A percentile compares a stretch with the other conserved stretches of the same genome.
Evolutionary conservation across 2,888 invertebrate genomes (phyloP).

Genomic region (Perithous albicinctus): DNA sequence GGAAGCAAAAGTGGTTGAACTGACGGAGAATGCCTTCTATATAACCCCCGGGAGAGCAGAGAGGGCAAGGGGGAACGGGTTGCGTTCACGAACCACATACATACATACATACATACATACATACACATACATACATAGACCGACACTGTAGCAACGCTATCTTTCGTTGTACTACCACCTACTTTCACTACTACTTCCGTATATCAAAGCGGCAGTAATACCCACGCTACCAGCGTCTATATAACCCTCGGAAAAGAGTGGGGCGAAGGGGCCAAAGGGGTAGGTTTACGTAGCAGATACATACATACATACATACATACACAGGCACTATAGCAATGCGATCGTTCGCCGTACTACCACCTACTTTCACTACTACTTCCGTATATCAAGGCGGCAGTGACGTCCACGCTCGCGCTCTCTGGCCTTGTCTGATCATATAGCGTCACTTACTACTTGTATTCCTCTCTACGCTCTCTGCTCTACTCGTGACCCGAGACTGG

Average conservation of each 20-base stretch:
- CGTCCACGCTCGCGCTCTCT: slow-evolving; percentile 25
- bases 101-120: too few relatives aligned
- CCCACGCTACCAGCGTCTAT: slow-evolving; percentile 9
- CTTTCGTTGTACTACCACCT: slow-evolving; percentile 39
- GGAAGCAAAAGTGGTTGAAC: too few relatives aligned
- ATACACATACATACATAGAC: too few relatives aligned
- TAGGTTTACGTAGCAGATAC: background rate
- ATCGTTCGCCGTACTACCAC: slow-evolving; percentile 38
- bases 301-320: background rate
- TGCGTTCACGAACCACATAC: background rate
- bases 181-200: slow-evolving; percentile 55
- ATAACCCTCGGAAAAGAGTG: background rate
- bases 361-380: slow-evolving; percentile 55
- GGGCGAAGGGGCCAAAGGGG: background rate
- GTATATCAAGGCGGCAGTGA: slow-evolving; percentile 27
- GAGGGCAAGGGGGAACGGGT: background rate
- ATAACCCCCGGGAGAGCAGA: background rate
- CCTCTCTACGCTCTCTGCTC: background rate
- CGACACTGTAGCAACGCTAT: background rate
- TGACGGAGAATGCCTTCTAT: too few relatives aligned
- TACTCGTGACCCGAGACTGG: slow-evolving; percentile 8
- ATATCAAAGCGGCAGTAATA: slow-evolving; percentile 26
- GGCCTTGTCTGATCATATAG: slow-evolving; percentile 37
- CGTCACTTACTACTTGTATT: slow-evolving; percentile 32
- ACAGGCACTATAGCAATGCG: background rate